phyloP scores from a whole-genome alignment of 2,113 vertebrate genomes.

The Elaphurus davidianus region DNA sequence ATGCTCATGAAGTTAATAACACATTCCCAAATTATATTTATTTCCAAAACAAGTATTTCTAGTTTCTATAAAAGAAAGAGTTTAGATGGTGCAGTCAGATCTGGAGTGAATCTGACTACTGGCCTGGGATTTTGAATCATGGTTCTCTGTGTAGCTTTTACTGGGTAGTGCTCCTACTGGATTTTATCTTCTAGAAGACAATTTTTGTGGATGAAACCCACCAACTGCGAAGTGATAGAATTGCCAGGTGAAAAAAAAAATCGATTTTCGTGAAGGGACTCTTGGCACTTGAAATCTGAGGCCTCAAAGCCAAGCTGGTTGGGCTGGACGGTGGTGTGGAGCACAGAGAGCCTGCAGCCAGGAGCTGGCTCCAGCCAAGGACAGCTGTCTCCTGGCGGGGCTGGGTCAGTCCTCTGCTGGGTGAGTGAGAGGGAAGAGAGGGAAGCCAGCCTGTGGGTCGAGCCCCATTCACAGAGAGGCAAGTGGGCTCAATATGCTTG shows the following conservation, averaged over 20 bases:
- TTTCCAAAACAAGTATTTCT: not conserved
- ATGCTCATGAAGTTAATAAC: not conserved
- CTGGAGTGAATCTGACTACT: not conserved
- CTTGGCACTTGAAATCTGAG: conserved; percentile 33
- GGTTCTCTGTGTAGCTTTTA: not conserved
- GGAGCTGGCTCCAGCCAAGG: not conserved
- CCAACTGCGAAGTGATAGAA: conserved; percentile 32
- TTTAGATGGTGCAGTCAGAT: not conserved
- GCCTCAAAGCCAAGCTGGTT: not conserved
- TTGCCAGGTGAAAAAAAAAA: conserved; percentile 27
- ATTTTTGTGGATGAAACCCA: not conserved
- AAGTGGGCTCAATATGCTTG: not conserved
- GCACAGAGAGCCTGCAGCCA: not conserved
- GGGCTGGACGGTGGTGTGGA: not conserved
- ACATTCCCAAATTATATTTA: not conserved
- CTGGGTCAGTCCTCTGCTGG: not conserved
- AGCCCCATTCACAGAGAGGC: not conserved
- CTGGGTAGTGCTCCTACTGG: not conserved
- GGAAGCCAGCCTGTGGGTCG: not conserved
- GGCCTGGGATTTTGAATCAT: not conserved
- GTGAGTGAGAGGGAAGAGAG: not conserved
- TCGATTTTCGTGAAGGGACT: not conserved
- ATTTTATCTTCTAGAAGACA: not conserved
- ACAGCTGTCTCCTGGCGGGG: not conserved
- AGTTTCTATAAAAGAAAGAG: not conserved